Percentiles rank a stretch among this genome's conserved stretches.
phyloP scores from a whole-genome alignment of 2,113 vertebrate species.

The Pelecanus crispus region DNA sequence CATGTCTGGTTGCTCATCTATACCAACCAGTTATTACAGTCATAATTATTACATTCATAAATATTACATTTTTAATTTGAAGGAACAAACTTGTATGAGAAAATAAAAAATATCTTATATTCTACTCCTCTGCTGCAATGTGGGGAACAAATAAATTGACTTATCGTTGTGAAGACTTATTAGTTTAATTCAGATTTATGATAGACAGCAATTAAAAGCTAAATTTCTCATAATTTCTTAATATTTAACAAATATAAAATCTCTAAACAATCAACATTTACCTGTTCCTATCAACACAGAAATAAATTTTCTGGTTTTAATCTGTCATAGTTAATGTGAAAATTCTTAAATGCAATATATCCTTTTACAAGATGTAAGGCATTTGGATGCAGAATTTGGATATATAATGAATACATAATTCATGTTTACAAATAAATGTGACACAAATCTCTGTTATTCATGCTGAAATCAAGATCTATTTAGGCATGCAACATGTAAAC shows the following conservation, averaged over 20 bases:
- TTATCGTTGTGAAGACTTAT: neutral
- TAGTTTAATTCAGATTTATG: neutral
- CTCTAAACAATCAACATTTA: neutral
- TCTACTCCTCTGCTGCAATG: neutral
- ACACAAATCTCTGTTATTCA: neutral
- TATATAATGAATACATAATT: neutral
- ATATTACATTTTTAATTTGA: neutral
- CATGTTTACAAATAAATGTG: conserved; percentile 16
- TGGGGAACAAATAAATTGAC: neutral
- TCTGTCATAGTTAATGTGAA: neutral
- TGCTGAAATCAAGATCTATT: conserved; percentile 19
- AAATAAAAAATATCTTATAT: neutral
- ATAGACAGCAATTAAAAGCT: neutral
- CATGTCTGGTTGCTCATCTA: neutral
- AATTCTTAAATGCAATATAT: neutral
- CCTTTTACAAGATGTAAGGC: neutral
- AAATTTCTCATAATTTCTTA: neutral
- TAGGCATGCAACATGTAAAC: neutral
- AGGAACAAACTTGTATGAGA: neutral
- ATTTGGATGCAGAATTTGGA: neutral
- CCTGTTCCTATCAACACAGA: neutral
- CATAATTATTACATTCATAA: neutral
- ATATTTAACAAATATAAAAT: neutral
- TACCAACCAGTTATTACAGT: neutral
- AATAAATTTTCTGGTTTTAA: neutral